Evolutionary conservation across 1,140 invertebrate species (phyloP), one percentile per base, ranked within the genome.

Genomic region (Cotesia glomerata): DNA sequence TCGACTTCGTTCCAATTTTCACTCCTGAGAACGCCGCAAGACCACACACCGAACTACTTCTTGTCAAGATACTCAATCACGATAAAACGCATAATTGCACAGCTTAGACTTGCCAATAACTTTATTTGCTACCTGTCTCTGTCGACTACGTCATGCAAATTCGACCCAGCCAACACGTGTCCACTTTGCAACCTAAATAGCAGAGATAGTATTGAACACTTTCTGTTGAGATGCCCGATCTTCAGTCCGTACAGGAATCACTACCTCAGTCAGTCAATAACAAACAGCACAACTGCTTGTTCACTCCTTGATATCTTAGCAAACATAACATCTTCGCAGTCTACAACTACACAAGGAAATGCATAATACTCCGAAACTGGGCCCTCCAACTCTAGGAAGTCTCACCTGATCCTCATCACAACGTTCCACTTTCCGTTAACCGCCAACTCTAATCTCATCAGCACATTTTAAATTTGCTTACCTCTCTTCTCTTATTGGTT

Each of bases 181-280:
- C 36, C 36, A 7, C 36, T 39, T 3, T 39, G 36, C 8, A 39
- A 39, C 36, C 36, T 39, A 9, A 5, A 39, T 5, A 2, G 3
- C 5, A 5, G 5, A 7, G 36, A 39, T 9, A 39, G 8, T 9
- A 39, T 39, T 39, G 36, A 39, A 39, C 36, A 39, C 8, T 39
- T 39, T 9, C 8, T 39, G 36, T 7, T 39, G 36, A 39, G 8
- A 9, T 39, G 36, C 3, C 5, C 36, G 36, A 5, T 39, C 5
- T 39, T 39, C 8, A 39, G 5, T 7, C 36, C 36, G 0, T 39
- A 39, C 36, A 39, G 36, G 3, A 56, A 51, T 7, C 64, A 66
- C 64, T 51, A 66, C 36, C 14, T 66, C 13, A 66, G 45, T 14
- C 39, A 66, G 51, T 32, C 26, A 51, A 51, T 66, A 66, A 45